Conservation (phyloP, 2,888 invertebrate species). For the Cephus pygmeus region DNA sequence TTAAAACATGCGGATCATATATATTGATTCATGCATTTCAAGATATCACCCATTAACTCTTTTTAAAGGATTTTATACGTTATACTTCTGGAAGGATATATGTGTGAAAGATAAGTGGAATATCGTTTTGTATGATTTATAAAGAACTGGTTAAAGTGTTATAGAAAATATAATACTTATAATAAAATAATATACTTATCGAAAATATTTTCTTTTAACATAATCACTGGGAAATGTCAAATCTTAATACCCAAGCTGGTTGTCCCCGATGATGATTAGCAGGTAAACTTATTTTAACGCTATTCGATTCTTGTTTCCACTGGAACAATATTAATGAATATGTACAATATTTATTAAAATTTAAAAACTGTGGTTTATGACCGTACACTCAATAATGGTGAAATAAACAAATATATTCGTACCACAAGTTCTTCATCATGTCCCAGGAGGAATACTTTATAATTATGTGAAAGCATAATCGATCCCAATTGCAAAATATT, state of each 20-base stretch:
- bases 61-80: neutral
- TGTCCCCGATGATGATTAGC: slow-evolving; percentile 42
- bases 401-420: slow-evolving; percentile 15
- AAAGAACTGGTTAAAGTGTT: slow-evolving; percentile 9
- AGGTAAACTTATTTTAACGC: slow-evolving; percentile 44
- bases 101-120: neutral
- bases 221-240: slow-evolving; percentile 12
- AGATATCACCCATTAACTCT: neutral
- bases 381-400: neutral
- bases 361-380: neutral
- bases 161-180: slow-evolving; percentile 7
- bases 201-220: neutral
- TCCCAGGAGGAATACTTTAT: slow-evolving; percentile 69
- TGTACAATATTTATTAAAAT: neutral
- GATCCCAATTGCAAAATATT: slow-evolving; percentile 69
- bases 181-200: slow-evolving; percentile 16
- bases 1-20: slow-evolving; percentile 6
- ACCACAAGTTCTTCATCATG: slow-evolving; percentile 56
- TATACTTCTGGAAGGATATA: neutral
- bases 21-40: slow-evolving; percentile 3
- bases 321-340: slow-evolving; percentile 30
- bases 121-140: slow-evolving; percentile 22
- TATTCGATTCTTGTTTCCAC: slow-evolving; percentile 35
- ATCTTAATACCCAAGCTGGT: slow-evolving; percentile 56
- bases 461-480: slow-evolving; percentile 52